A percentile compares a stretch with the other conserved stretches of the same genome.
Conservation (phyloP, 1,140 invertebrate species). For the Cyclina sinensis region DNA sequence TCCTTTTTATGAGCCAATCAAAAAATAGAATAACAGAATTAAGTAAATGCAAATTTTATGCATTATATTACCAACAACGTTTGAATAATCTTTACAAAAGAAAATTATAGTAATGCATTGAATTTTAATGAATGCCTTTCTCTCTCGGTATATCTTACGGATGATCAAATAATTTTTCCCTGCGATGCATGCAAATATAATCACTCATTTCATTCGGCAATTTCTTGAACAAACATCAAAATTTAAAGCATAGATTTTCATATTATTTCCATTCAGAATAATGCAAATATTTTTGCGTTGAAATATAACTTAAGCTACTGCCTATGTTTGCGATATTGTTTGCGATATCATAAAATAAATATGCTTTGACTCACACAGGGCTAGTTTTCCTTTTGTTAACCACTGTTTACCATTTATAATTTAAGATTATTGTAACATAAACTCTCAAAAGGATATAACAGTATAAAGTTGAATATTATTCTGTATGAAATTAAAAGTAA, state of each 20-base stretch:
- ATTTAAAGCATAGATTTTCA: conserved; percentile 32
- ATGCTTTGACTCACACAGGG: neutral
- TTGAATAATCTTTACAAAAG: conserved; percentile 36
- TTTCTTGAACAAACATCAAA: conserved; percentile 31
- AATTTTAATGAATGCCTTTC: conserved; percentile 39
- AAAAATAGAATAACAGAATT: conserved; percentile 37
- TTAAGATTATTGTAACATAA: conserved; percentile 25
- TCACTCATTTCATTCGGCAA: conserved; percentile 14
- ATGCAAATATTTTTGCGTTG: conserved; percentile 19
- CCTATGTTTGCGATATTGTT: conserved; percentile 51
- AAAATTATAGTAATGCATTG: conserved; percentile 39
- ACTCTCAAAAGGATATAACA: conserved; percentile 20
- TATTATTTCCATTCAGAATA: conserved; percentile 46
- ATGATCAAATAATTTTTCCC: conserved; percentile 5
- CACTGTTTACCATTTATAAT: conserved; percentile 63
- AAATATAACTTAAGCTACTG: neutral
- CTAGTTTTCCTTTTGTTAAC: neutral
- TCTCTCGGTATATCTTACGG: neutral
- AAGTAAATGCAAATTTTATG: conserved; percentile 59
- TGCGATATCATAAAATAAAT: conserved; percentile 64
- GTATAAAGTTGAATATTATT: conserved; percentile 60
- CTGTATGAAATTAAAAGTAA: conserved; percentile 68
- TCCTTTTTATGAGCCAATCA: conserved; percentile 29
- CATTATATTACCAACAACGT: conserved; percentile 36
- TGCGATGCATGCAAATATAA: conserved; percentile 39